phyloP scores from a whole-genome alignment of 2,888 invertebrate genomes.

The Punctoribates punctum region DNA sequence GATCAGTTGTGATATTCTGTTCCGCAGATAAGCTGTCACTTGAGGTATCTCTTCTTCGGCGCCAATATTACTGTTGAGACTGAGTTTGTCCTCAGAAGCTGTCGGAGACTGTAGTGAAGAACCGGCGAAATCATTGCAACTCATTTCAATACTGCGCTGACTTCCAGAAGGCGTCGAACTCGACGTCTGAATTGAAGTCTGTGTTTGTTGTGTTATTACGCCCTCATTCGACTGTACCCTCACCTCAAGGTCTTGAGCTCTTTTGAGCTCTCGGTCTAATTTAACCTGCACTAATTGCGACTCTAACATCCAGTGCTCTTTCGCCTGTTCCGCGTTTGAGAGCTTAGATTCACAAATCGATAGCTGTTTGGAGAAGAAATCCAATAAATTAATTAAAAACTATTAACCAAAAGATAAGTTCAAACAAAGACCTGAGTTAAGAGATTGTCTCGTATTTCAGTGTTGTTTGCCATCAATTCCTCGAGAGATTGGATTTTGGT shows the following conservation, averaged over 20 bases:
- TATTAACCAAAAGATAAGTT: background rate
- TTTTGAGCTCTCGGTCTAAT: slow-evolving; percentile 48
- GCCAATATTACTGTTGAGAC: slow-evolving; percentile 20
- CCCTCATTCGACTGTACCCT: background rate
- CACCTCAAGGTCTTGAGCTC: slow-evolving; percentile 7
- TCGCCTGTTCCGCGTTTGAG: slow-evolving; percentile 57
- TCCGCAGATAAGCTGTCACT: slow-evolving; percentile 36
- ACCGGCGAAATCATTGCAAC: slow-evolving; percentile 22
- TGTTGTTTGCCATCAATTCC: background rate
- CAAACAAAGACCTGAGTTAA: background rate
- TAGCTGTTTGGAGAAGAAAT: background rate
- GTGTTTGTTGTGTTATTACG: slow-evolving; percentile 19
- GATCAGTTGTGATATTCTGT: slow-evolving; percentile 48
- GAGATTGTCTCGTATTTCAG: background rate
- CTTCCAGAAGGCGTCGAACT: slow-evolving; percentile 21
- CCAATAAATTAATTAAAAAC: background rate
- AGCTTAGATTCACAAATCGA: slow-evolving; percentile 12
- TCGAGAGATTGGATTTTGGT: background rate
- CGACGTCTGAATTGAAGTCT: slow-evolving; percentile 3
- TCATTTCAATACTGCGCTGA: slow-evolving; percentile 27
- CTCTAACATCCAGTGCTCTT: slow-evolving; percentile 69
- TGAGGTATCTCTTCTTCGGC: slow-evolving; percentile 6
- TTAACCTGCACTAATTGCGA: slow-evolving; percentile 65
- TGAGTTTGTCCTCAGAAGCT: slow-evolving; percentile 16
- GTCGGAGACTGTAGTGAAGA: slow-evolving; percentile 39